A percentile compares a stretch with the other conserved stretches of the same genome.
Conservation (phyloP, 1,140 invertebrate genomes). For the Aphis craccivora region DNA sequence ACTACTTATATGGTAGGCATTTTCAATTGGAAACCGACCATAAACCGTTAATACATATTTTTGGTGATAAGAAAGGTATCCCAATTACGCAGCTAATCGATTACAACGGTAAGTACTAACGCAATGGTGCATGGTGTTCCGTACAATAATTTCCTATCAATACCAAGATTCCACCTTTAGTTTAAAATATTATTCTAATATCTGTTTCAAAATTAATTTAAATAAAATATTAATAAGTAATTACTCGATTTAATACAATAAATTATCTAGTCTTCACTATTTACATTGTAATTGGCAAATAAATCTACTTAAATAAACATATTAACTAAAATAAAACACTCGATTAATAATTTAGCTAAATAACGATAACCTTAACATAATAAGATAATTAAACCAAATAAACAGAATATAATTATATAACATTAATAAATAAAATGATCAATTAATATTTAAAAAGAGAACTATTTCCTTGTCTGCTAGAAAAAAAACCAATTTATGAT, state of each 20-base stretch:
- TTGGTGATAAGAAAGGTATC: no score
- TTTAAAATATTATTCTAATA: conserved; percentile 4
- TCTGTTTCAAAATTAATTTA: not conserved
- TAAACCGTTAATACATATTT: not conserved
- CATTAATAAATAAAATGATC: conserved; percentile 29
- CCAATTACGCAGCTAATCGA: no score
- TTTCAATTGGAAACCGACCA: not conserved
- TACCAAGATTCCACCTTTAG: not conserved
- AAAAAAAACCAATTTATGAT: conserved; percentile 17
- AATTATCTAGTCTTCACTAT: conserved; percentile 22
- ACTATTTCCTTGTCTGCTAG: conserved; percentile 21
- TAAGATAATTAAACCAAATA: conserved; percentile 48
- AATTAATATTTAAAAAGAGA: conserved; percentile 44
- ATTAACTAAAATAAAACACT: conserved; percentile 52
- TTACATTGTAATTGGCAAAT: conserved; percentile 38
- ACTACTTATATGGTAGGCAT: not conserved
- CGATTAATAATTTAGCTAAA: conserved; percentile 54
- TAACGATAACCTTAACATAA: conserved; percentile 42
- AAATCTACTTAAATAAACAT: conserved; percentile 41
- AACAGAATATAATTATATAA: conserved; percentile 36
- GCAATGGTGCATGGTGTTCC: no score
- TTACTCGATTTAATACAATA: not conserved
- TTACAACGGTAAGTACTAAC: no score
- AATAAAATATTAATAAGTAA: not conserved
- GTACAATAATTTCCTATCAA: not conserved